Evolutionary conservation across 2,113 vertebrate species (phyloP), one percentile per base, ranked within the genome.

Genomic region (Lontra canadensis): DNA sequence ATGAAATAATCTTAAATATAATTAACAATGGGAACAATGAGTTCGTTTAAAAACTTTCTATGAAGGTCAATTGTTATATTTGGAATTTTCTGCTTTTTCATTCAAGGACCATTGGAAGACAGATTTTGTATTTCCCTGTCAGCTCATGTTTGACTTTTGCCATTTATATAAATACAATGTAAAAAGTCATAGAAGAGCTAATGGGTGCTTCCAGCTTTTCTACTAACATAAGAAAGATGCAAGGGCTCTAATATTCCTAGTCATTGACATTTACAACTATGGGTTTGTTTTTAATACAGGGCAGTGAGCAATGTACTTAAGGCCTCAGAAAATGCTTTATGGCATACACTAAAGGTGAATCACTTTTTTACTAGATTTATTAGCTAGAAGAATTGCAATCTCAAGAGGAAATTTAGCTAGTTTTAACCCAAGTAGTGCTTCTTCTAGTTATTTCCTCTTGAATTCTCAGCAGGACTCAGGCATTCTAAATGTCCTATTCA

Each of bases 201-300:
- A 98, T 98, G 98, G 98, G 98, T 98, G 97, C 98, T 99, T 98
- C 97, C 86, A 98, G 98, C 96, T 98, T 98, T 98, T 98, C 98
- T 92, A 91, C 93, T 97, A 97, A 97, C 97, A 93, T 1, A 1
- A 98, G 97, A 98, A 98, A 98, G 98, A 99, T 98, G 97, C 98
- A 98, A 98, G 79, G 97, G 88, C 97, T 98, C 98, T 98, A 98
- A 98, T 98, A 98, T 98, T 98, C 97, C 93, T 98, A 99, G 98
- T 98, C 98, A 98, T 98, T 99, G 99, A 99, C 99, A 99, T 99
- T 99, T 99, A 99, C 98, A 99, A 98, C 98, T 98, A 96, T 97
- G 97, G 97, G 97, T 98, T 99, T 99, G 98, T 99, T 99, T 99
- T 99, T 99, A 99, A 99, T 98, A 98, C 98, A 98, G 98, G 98